Evolutionary conservation across 2,888 invertebrate genomes (phyloP).

Genomic region (Crematogaster levior): DNA sequence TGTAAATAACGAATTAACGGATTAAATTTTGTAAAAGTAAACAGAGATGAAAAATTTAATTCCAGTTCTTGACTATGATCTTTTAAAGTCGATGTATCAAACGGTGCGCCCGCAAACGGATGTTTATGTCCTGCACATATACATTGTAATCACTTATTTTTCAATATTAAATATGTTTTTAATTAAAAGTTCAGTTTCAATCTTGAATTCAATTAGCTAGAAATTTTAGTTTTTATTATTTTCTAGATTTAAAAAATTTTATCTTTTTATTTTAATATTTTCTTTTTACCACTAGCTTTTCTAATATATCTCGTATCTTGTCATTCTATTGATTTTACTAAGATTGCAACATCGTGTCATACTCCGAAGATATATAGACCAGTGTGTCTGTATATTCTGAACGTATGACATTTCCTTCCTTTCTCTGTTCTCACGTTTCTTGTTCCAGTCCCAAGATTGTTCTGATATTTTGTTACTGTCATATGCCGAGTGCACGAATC

Average conservation of each 20-base stretch:
- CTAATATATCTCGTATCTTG: not conserved
- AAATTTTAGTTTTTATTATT: not conserved
- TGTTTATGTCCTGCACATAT: too few species aligned
- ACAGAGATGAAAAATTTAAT: not conserved
- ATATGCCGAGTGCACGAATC: slow-evolving; percentile 1
- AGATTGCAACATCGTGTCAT: not conserved
- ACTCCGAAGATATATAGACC: not conserved
- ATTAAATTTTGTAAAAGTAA: not conserved
- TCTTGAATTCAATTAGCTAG: not conserved
- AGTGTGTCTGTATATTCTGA: not conserved
- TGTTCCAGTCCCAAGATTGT: slow-evolving; percentile 25
- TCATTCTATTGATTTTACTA: not conserved
- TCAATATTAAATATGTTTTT: not conserved
- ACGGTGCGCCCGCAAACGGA: not conserved
- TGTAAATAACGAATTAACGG: not conserved
- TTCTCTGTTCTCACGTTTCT: slow-evolving; percentile 14
- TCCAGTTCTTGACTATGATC: not conserved
- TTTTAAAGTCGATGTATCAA: not conserved
- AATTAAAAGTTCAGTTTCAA: not conserved
- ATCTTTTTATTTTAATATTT: not conserved
- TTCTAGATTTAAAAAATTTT: not conserved
- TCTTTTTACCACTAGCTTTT: not conserved
- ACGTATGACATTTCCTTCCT: slow-evolving; percentile 27
- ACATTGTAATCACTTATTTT: not conserved
- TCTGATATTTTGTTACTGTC: slow-evolving; percentile 35